Evolutionary conservation across 2,113 vertebrate species (phyloP).

Genomic region (Odocoileus hemionus): DNA sequence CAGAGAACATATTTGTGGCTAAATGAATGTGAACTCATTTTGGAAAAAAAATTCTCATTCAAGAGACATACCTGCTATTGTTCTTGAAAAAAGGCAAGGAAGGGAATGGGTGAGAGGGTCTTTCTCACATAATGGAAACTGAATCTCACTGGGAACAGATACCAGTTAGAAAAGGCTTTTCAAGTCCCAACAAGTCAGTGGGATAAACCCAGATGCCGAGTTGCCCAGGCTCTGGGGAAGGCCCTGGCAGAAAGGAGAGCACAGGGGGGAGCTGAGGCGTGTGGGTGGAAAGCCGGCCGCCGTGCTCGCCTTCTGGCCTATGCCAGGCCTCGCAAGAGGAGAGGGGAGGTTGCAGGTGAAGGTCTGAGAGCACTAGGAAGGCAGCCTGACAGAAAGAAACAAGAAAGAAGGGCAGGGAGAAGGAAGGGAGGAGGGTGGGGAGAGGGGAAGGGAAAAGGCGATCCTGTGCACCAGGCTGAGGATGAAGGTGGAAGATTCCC

Average conservation of each 20-base stretch:
- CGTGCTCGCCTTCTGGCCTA: background rate
- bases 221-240: background rate
- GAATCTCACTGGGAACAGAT: background rate
- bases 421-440: background rate
- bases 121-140: background rate
- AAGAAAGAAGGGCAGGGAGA: no score
- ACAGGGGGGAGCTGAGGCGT: background rate
- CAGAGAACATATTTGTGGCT: background rate
- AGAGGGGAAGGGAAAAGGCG: background rate
- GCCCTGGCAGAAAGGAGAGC: background rate
- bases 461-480: background rate
- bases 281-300: background rate
- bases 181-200: background rate
- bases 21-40: slow-evolving; percentile 24
- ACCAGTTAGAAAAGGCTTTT: slow-evolving; percentile 11
- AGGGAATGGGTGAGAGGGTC: background rate
- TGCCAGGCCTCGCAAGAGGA: background rate
- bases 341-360: background rate
- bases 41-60: background rate
- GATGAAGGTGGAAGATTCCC: background rate
- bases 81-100: background rate
- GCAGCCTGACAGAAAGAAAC: background rate
- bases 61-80: slow-evolving; percentile 28
- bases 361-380: background rate
- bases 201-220: background rate